Evolutionary conservation across 1,140 invertebrate genomes (phyloP).

Genomic region (Plutomurus gul): DNA sequence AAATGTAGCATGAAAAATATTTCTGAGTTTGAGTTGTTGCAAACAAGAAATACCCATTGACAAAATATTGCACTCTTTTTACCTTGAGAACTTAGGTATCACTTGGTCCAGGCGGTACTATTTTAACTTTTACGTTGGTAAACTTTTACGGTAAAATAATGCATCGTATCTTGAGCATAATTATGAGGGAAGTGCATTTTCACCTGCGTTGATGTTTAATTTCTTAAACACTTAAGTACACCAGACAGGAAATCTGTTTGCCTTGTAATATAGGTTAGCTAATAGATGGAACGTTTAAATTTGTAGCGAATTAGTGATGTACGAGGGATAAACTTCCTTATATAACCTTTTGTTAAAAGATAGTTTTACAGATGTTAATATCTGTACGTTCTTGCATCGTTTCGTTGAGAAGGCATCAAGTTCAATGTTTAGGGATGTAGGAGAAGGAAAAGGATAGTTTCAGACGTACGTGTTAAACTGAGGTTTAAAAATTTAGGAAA

Average conservation of each 20-base stretch:
- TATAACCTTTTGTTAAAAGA: neutral
- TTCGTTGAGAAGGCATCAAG: slow-evolving; percentile 4
- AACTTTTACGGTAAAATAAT: too few species aligned
- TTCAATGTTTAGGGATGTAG: neutral
- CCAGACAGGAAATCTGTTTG: neutral
- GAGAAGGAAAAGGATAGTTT: neutral
- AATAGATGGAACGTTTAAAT: neutral
- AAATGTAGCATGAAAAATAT: too few species aligned
- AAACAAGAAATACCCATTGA: too few species aligned
- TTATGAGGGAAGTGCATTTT: neutral
- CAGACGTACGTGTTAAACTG: too few species aligned
- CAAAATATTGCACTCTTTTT: too few species aligned
- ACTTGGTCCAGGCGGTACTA: too few species aligned
- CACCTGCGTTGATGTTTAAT: neutral
- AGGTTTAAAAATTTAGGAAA: neutral
- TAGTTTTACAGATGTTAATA: neutral
- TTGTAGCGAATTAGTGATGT: neutral
- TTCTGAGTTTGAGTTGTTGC: too few species aligned
- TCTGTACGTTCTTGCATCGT: neutral
- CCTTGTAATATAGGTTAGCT: neutral
- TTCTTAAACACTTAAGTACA: too few species aligned
- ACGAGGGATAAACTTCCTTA: neutral
- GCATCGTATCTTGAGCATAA: too few species aligned
- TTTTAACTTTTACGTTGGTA: too few species aligned
- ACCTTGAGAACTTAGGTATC: too few species aligned